Conservation (phyloP, 2,888 invertebrate genomes). For the Acronicta leporina region DNA sequence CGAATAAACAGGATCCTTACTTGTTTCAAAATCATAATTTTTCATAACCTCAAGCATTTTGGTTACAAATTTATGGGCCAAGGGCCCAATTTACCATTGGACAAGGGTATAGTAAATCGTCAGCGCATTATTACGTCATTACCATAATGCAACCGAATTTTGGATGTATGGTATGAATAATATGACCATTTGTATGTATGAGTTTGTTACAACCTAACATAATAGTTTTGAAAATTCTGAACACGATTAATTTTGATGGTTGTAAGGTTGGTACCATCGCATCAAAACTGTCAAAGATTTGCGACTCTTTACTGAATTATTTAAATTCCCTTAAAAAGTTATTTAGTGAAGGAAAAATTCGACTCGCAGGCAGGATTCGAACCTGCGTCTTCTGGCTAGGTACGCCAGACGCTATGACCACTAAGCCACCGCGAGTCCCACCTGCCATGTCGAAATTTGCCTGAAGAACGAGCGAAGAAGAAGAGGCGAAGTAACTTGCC, state of each 20-base stretch:
- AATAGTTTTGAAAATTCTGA: conserved; percentile 41
- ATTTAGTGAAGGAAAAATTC: too few relatives aligned
- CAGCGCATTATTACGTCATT: conserved; percentile 82
- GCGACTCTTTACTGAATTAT: background rate
- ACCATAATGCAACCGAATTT: conserved; percentile 82
- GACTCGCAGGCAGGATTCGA: too few relatives aligned
- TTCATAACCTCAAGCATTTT: conserved; percentile 56
- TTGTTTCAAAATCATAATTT: conserved; percentile 60
- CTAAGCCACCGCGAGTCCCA: too few relatives aligned
- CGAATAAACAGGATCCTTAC: conserved; percentile 48
- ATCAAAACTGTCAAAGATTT: background rate
- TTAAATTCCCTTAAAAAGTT: too few relatives aligned
- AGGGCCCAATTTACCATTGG: conserved; percentile 65
- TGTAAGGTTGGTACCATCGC: conserved; percentile 4
- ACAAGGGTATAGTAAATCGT: conserved; percentile 68
- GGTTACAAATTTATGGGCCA: conserved; percentile 55
- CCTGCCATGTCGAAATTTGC: too few relatives aligned
- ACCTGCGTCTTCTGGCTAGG: too few relatives aligned
- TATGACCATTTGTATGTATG: conserved; percentile 73
- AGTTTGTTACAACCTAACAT: conserved; percentile 47
- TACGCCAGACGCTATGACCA: too few relatives aligned
- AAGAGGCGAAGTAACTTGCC: too few relatives aligned
- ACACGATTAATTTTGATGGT: conserved; percentile 23
- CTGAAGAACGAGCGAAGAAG: too few relatives aligned
- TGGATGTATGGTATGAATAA: conserved; percentile 70